These are phyloP conservation scores for Phyllotreta cruciferae DNA, from an alignment of 2,888 invertebrate genomes.

Conservation along the genomic window DNA sequence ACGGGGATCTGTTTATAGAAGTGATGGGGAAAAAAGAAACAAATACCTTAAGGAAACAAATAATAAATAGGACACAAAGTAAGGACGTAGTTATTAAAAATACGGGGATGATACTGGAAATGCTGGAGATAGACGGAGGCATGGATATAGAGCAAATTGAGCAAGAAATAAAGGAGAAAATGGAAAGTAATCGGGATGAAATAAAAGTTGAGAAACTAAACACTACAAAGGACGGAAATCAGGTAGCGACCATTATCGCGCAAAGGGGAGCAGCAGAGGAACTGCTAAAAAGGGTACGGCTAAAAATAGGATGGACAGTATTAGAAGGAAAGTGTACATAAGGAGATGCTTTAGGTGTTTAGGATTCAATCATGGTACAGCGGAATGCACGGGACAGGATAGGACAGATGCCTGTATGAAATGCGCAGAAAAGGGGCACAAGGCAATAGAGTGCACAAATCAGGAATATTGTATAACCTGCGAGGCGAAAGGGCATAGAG, in stretches of 20 bases:
- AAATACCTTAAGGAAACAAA: too few relatives aligned
- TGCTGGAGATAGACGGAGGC: not conserved
- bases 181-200: not conserved
- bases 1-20: too few relatives aligned
- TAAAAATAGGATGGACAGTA: slow-evolving; percentile 18
- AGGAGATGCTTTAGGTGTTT: slow-evolving; percentile 12
- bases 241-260: slow-evolving; percentile 5
- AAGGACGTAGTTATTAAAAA: too few relatives aligned
- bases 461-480: slow-evolving; percentile 6
- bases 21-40: too few relatives aligned
- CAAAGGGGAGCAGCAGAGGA: not conserved
- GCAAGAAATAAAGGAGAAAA: slow-evolving; percentile 1
- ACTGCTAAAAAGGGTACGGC: slow-evolving; percentile 2
- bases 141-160: slow-evolving; percentile 2
- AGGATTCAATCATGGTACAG: slow-evolving; percentile 16
- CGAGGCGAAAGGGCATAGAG: slow-evolving; percentile 8
- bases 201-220: slow-evolving; percentile 2
- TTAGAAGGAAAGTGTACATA: slow-evolving; percentile 9
- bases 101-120: too few relatives aligned
- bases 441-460: slow-evolving; percentile 1
- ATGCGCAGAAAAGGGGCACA: slow-evolving; percentile 22
- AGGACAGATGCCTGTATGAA: slow-evolving; percentile 13
- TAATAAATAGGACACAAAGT: too few relatives aligned
- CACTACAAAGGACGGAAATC: not conserved
- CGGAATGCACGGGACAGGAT: slow-evolving; percentile 15